Evolutionary conservation across 2,888 invertebrate genomes (phyloP), one percentile per base, ranked within the genome.

Genomic region (Crepidodera aurea): DNA sequence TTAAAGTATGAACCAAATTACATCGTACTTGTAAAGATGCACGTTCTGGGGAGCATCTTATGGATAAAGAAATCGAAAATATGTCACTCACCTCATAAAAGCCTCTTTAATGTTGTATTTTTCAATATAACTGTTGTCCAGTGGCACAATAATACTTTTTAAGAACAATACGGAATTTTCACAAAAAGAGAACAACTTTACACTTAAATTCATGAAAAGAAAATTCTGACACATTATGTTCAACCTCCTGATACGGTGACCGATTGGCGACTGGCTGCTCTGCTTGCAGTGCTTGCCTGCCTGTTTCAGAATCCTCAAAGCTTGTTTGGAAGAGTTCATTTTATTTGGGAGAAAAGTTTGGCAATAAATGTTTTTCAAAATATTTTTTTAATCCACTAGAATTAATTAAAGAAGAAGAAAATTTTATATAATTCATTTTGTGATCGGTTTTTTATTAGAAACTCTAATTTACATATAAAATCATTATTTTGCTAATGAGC

Each of bases 161-260:
- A 72, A 75, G 68, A 68, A 73, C 67, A 73, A 73, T 73, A 67
- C 71, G 70, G 72, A 73, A 68, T 76, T 77, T 76, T 73, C 75
- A 75, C 73, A 70, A 71, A 69, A 70, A 75, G 75, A 75, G 73
- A 74, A 73, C 73, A 71, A 74, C 67, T 77, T 74, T 76, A 76
- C 77, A 79, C 78, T 73, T 72, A 74, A 77, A 78, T 79, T 79
- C 77, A 77, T 74, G 73, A 79, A 78, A 77, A 72, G 77, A 76
- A 80, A 81, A 80, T 76, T 80, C 72, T 81, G 80, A 82, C 78
- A 81, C 82, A 82, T 82, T 81, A 79, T 82, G 81, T 77, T 75
- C 75, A 78, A 81, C 81, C 77, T 77, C 73, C 75, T 77, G 72
- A 74, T 73, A 75, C 79, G 76, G 74, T 78, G 78, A 80, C 79